These are phyloP conservation scores for Ornithoptera priamus DNA, from an alignment of 2,888 invertebrate genomes.

Conservation along the genomic window DNA sequence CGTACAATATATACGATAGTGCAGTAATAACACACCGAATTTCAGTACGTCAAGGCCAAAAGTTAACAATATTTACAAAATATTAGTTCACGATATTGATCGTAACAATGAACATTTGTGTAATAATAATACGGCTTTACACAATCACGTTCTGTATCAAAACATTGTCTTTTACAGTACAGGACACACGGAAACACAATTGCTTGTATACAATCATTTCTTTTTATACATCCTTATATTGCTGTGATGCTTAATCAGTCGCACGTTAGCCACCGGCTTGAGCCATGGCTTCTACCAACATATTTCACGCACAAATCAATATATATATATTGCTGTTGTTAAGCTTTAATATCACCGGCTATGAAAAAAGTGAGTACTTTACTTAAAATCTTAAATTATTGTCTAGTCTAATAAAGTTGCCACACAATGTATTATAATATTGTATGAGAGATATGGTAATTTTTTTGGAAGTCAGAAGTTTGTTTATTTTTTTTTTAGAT, in stretches of 20 bases:
- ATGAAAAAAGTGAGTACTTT: constrained; percentile 60
- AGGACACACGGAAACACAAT: constrained; percentile 39
- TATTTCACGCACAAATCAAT: constrained; percentile 9
- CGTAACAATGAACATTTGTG: constrained; percentile 38
- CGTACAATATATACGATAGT: no score
- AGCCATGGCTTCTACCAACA: constrained; percentile 23
- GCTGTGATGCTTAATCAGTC: constrained; percentile 15
- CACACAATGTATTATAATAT: no score
- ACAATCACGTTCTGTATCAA: constrained; percentile 17
- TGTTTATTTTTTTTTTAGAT: no score
- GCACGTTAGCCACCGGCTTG: constrained; percentile 11
- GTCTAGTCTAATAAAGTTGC: no score
- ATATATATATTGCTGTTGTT: constrained; percentile 36
- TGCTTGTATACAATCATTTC: constrained; percentile 40
- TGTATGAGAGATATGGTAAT: no score
- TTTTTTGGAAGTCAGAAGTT: no score
- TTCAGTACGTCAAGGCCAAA: no score
- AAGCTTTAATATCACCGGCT: constrained; percentile 38
- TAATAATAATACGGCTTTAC: constrained; percentile 31
- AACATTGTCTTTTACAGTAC: constrained; percentile 22
- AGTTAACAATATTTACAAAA: neutral
- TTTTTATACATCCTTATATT: constrained; percentile 42
- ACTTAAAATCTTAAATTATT: no score
- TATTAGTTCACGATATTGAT: constrained; percentile 2
- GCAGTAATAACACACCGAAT: no score